Evolutionary conservation across 2,113 vertebrate species (phyloP).

Genomic region (Garra rufa): DNA sequence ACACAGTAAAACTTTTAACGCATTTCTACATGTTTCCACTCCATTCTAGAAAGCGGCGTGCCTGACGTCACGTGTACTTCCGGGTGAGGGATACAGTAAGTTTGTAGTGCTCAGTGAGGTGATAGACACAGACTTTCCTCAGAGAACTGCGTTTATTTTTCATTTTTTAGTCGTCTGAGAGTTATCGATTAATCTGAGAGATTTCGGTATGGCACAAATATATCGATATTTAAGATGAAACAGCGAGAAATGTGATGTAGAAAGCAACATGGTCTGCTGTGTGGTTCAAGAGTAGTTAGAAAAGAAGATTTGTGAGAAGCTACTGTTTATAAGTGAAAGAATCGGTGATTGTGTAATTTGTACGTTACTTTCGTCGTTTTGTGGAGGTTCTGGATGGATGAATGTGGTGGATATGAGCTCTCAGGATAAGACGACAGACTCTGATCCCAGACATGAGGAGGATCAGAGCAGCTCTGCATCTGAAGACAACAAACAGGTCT

Average conservation of each 20-base stretch:
- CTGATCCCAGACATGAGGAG: slow-evolving; percentile 46
- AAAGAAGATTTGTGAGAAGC: background rate
- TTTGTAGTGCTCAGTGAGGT: slow-evolving; percentile 1
- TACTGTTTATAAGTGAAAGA: background rate
- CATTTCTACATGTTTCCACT: background rate
- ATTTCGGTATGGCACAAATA: background rate
- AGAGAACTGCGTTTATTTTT: background rate
- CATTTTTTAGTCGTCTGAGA: background rate
- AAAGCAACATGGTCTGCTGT: background rate
- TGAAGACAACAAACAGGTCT: slow-evolving; percentile 58
- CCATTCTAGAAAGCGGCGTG: slow-evolving; percentile 43
- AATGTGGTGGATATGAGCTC: slow-evolving; percentile 53
- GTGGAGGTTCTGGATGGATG: slow-evolving; percentile 45
- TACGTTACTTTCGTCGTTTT: background rate
- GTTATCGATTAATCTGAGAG: background rate
- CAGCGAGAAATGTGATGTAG: background rate
- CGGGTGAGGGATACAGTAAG: slow-evolving; percentile 37
- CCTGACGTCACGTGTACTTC: slow-evolving; percentile 47
- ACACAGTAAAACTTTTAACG: background rate
- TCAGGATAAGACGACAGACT: slow-evolving; percentile 39
- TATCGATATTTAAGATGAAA: background rate
- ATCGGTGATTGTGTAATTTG: background rate
- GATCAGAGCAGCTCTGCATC: slow-evolving; percentile 20
- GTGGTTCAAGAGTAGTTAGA: background rate
- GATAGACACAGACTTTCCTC: background rate